Evolutionary conservation across 2,888 invertebrate species (phyloP), one percentile per base, ranked within the genome.

Genomic region (Ormyrus nitidulus): DNA sequence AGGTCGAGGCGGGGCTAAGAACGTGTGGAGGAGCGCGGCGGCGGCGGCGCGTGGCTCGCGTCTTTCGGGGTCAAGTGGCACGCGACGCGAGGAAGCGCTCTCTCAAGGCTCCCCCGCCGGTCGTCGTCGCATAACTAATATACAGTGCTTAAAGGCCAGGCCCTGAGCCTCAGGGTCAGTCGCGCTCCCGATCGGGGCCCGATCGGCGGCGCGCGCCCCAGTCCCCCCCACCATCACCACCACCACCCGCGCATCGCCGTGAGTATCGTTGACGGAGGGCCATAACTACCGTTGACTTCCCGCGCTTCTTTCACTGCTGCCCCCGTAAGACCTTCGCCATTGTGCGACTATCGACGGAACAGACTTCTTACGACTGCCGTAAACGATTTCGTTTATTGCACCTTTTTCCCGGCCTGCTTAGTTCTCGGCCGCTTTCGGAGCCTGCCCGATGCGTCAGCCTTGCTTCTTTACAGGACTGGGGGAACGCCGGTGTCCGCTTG

Each of bases 101-200:
- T 19, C 49, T 69, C 77, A 73, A 65, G 70, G 75, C 73, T 81
- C 74, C 48, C 64, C 54, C 51, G 19, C 19, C 34, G 46, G 19
- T 19, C 19, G 19, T 73, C 56, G 64, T 61, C 74, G 62, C 69
- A 73, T 64, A 64, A 44, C 51, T 19, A 19, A 64, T 59, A 68
- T 56, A 56, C 48, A 68, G 34, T 44, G 34, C 19, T 74, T 51
- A 0, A 13, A 19, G 5, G 6, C 48, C 48, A 82, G 82, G 78
- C 83, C 83, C 80, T 83, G 83, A 83, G 77, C 54, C 19, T 79
- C 84, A 83, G 84, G 85, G 84, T 70, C 74, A 69, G 86, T 86
- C 88, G 88, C 88, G 88, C 76, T 61, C 10, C 62, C n/a, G 6
- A 56, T 64, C 56, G n/a, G 56, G 58, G 10, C 65, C 46, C 11